Evolutionary conservation across 92 coral and sea anemone genomes (phyloP).

Genomic region (Phenganax marumi): DNA sequence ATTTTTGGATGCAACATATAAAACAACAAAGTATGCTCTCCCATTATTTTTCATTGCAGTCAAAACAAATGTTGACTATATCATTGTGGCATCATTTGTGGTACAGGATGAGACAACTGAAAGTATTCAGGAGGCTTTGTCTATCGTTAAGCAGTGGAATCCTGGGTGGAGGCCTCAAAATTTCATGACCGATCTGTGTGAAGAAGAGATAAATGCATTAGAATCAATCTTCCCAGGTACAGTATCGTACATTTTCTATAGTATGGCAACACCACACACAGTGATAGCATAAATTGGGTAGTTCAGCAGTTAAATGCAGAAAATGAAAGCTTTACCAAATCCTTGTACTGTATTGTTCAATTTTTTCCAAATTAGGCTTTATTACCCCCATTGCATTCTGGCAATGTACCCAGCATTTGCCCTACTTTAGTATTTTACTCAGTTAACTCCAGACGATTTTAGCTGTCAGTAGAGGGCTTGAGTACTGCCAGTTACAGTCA

Average conservation of each 20-base stretch:
- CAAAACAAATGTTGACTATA: constrained; percentile 62
- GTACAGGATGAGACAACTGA: constrained; percentile 47
- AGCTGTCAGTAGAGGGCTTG: too few species aligned
- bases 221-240: constrained; percentile 60
- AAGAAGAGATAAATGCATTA: constrained; percentile 59
- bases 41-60: constrained; percentile 62
- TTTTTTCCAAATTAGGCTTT: too few species aligned
- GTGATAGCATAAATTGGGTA: too few species aligned
- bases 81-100: constrained; percentile 57
- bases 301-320: not conserved
- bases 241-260: not conserved
- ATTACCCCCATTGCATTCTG: too few species aligned
- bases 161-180: constrained; percentile 52
- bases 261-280: not conserved
- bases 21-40: constrained; percentile 54
- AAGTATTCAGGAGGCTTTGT: constrained; percentile 56
- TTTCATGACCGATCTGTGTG: constrained; percentile 61
- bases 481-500: too few species aligned
- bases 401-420: too few species aligned
- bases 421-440: too few species aligned
- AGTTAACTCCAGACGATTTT: too few species aligned
- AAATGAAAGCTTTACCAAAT: not conserved
- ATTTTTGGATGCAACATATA: constrained; percentile 59
- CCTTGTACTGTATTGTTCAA: too few species aligned
- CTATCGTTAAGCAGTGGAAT: constrained; percentile 45